These are phyloP conservation scores for Noturus placidus DNA, from an alignment of 2,113 vertebrate genomes.

Conservation along the genomic window DNA sequence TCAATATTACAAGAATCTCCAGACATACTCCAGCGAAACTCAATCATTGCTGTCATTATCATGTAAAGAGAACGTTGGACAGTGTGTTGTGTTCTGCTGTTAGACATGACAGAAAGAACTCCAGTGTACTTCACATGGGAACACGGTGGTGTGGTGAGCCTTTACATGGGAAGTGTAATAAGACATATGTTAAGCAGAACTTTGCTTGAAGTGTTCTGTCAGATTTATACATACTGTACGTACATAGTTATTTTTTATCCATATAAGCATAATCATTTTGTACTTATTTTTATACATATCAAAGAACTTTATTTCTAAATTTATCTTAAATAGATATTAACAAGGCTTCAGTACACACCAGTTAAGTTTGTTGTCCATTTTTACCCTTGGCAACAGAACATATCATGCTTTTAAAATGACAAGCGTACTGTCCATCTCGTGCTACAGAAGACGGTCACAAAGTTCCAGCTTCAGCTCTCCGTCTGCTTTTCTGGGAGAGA, in stretches of 20 bases:
- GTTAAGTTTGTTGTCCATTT: slow-evolving; percentile 42
- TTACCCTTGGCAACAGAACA: slow-evolving; percentile 39
- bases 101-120: slow-evolving; percentile 27
- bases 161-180: slow-evolving; percentile 47
- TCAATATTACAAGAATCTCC: slow-evolving; percentile 23
- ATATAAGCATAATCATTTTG: slow-evolving; percentile 70
- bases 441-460: slow-evolving; percentile 20
- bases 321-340: slow-evolving; percentile 58
- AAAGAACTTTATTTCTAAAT: slow-evolving; percentile 61
- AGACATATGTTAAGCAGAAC: slow-evolving; percentile 53
- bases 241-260: slow-evolving; percentile 74
- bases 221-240: slow-evolving; percentile 65
- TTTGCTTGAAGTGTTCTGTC: slow-evolving; percentile 54
- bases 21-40: slow-evolving; percentile 51
- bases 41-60: slow-evolving; percentile 66
- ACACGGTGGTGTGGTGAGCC: slow-evolving; percentile 39
- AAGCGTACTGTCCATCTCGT: slow-evolving; percentile 14
- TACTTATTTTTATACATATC: slow-evolving; percentile 78
- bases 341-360: slow-evolving; percentile 50
- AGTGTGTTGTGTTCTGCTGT: slow-evolving; percentile 49
- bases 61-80: slow-evolving; percentile 35
- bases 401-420: slow-evolving; percentile 33
- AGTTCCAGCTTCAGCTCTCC: slow-evolving; percentile 31
- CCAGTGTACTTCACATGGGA: slow-evolving; percentile 4
- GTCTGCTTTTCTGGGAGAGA: slow-evolving; percentile 29